Percentiles rank a stretch among this genome's conserved stretches.
Conservation (phyloP, 1,140 invertebrate genomes). For the Trichoplusia ni region DNA sequence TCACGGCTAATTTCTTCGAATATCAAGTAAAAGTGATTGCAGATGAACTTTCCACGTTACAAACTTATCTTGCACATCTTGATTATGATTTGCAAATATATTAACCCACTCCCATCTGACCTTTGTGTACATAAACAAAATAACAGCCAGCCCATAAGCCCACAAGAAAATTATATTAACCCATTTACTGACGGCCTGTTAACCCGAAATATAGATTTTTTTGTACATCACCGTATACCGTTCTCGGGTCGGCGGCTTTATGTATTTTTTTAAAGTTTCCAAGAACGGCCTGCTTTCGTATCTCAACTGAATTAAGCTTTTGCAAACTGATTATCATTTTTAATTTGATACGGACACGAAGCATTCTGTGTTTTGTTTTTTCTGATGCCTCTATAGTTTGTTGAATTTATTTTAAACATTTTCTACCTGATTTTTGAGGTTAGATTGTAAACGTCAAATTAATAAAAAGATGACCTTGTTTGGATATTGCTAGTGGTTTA, state of each 20-base stretch:
- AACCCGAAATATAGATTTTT: slow-evolving; percentile 31
- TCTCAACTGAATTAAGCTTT: slow-evolving; percentile 33
- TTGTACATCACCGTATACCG: slow-evolving; percentile 14
- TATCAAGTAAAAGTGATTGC: too few species aligned
- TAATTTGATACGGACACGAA: slow-evolving; percentile 33
- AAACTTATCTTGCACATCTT: too few species aligned
- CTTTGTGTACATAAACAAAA: slow-evolving; percentile 4
- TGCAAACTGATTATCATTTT: slow-evolving; percentile 35
- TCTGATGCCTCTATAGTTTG: not conserved
- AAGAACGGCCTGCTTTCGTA: slow-evolving; percentile 27
- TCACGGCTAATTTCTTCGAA: too few species aligned
- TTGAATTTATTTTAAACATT: slow-evolving; percentile 4
- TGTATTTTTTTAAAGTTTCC: slow-evolving; percentile 34
- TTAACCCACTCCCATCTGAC: too few species aligned
- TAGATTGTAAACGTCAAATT: too few species aligned
- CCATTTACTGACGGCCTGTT: slow-evolving; percentile 7
- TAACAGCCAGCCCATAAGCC: slow-evolving; percentile 9
- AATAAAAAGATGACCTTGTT: too few species aligned
- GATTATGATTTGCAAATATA: too few species aligned
- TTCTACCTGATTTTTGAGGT: slow-evolving; percentile 3
- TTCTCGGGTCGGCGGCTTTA: slow-evolving; percentile 18
- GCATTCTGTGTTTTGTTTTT: slow-evolving; percentile 9
- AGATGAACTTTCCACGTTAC: too few species aligned
- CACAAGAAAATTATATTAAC: slow-evolving; percentile 28
- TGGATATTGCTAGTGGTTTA: too few species aligned